Evolutionary conservation across 1,140 invertebrate species (phyloP).

Genomic region (Leptopilina boulardi): DNA sequence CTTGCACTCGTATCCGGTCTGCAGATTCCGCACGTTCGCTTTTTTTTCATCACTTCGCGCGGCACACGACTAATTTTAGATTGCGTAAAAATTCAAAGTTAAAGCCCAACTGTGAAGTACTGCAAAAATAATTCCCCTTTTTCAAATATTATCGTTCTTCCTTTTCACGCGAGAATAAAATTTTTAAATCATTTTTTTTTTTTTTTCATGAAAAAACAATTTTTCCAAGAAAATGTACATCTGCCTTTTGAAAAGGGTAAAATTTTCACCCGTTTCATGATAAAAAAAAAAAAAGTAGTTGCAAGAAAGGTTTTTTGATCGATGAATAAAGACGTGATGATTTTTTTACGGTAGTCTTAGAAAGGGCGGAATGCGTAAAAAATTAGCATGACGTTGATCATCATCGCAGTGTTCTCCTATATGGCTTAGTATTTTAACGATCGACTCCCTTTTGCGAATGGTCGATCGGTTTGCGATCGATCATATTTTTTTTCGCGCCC

Average conservation of each 20-base stretch:
- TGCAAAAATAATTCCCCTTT: neutral
- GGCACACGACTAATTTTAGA: conserved; percentile 45
- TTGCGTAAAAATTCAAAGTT: neutral
- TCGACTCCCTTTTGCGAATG: conserved; percentile 16
- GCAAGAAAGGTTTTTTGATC: conserved; percentile 6
- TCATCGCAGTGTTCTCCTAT: neutral
- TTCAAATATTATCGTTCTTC: neutral
- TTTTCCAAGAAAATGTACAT: neutral
- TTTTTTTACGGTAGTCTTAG: conserved; percentile 25
- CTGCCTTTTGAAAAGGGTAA: neutral
- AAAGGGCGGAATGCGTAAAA: conserved; percentile 27
- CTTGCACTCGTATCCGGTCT: conserved; percentile 40
- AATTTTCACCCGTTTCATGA: conserved; percentile 12
- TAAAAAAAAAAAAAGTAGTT: neutral
- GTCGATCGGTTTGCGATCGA: conserved; percentile 29
- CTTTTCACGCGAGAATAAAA: too few relatives aligned
- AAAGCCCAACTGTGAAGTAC: neutral
- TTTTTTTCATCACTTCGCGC: conserved; percentile 27
- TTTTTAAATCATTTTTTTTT: too few relatives aligned
- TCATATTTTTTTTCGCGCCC: conserved; percentile 16
- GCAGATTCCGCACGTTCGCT: conserved; percentile 9
- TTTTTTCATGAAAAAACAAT: too few relatives aligned
- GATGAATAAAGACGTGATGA: conserved; percentile 30
- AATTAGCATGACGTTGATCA: conserved; percentile 18
- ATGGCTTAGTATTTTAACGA: conserved; percentile 21